Conservation (phyloP, 1,140 invertebrate species). For the Mycetomoellerius zeteki region DNA sequence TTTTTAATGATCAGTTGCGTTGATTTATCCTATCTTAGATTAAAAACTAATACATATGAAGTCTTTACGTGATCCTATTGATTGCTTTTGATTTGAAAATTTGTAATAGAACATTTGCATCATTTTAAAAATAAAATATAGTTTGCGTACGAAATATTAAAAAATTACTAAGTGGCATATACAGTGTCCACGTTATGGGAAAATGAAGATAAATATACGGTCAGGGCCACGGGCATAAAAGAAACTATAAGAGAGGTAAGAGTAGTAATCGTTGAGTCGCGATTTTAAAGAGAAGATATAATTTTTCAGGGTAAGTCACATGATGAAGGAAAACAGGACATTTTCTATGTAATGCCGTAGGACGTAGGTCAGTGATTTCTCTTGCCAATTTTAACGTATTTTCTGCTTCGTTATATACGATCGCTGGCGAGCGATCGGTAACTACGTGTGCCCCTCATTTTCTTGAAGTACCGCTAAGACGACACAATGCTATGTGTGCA, state of each 20-base stretch:
- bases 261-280: conserved; percentile 52
- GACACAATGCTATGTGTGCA: conserved; percentile 36
- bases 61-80: background rate
- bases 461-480: conserved; percentile 58
- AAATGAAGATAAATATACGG: conserved; percentile 40
- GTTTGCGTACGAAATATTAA: background rate
- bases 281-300: conserved; percentile 58
- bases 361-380: conserved; percentile 63
- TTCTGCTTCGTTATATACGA: conserved; percentile 62
- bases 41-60: too few relatives aligned
- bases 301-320: conserved; percentile 59
- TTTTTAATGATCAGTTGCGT: background rate
- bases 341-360: conserved; percentile 61
- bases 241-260: conserved; percentile 16
- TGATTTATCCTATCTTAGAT: background rate
- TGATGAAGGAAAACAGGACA: conserved; percentile 54
- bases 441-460: conserved; percentile 56
- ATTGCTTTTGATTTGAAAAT: background rate
- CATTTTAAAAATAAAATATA: background rate
- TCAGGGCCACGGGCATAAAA: conserved; percentile 50
- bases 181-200: conserved; percentile 14
- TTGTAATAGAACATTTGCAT: background rate
- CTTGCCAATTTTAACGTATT: conserved; percentile 62
- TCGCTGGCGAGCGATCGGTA: conserved; percentile 53
- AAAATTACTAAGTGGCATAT: background rate